These are phyloP conservation scores for Hypsibius dujardini DNA, from an alignment of 1,140 invertebrate species.

Conservation along the genomic window DNA sequence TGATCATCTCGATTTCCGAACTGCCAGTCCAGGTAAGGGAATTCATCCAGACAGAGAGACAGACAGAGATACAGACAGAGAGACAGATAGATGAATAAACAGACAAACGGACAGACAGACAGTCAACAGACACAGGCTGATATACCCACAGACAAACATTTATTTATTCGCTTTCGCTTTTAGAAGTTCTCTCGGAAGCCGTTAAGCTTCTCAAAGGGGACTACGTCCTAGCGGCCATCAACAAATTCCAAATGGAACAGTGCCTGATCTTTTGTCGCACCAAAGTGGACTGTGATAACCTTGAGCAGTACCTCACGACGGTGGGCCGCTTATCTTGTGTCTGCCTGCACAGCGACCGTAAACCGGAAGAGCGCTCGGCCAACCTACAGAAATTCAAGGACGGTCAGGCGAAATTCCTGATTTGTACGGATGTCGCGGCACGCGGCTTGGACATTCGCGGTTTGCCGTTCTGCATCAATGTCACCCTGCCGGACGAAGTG, in stretches of 20 bases:
- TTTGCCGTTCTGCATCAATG: constrained; percentile 64
- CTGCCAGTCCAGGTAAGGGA: constrained; percentile 48
- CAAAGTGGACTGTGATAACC: constrained; percentile 94
- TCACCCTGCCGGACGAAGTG: constrained; percentile 95
- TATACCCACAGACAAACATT: too few species aligned
- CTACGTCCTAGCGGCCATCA: constrained; percentile 74
- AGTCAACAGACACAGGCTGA: too few species aligned
- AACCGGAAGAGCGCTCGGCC: constrained; percentile 68
- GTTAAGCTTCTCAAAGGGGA: constrained; percentile 88
- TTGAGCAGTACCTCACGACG: constrained; percentile 71
- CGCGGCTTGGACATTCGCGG: constrained; percentile 55
- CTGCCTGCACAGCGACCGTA: constrained; percentile 86
- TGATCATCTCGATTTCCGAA: constrained; percentile 59
- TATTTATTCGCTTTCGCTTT: too few species aligned
- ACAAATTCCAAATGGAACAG: constrained; percentile 84
- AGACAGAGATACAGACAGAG: too few species aligned
- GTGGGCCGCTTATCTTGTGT: constrained; percentile 86
- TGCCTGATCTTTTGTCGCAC: constrained; percentile 94
- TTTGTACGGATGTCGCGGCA: constrained; percentile 97
- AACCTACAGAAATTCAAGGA: constrained; percentile 87
- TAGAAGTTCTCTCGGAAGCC: constrained; percentile 76
- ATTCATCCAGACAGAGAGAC: too few species aligned
- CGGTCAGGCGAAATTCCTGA: constrained; percentile 66
- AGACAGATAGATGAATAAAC: too few species aligned
- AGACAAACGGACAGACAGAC: too few species aligned